These are phyloP conservation scores for Drosophila trapezifrons DNA, from an alignment of 1,140 invertebrate species.

Conservation along the genomic window DNA sequence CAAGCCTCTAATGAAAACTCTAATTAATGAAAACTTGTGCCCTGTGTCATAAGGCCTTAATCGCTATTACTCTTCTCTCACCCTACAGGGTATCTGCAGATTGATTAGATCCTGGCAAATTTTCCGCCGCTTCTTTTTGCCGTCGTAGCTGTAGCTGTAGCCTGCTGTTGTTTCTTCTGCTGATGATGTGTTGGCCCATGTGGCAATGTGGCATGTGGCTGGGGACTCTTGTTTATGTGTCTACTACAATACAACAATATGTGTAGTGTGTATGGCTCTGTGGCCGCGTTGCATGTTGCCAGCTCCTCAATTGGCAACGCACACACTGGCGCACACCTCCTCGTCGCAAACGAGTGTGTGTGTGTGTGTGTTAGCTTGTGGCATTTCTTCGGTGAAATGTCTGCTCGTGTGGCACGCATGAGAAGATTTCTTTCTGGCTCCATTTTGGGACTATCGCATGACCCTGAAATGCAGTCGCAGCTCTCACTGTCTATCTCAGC, in stretches of 20 bases:
- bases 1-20: no score
- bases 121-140: not conserved
- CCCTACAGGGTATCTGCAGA: not conserved
- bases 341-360: not conserved
- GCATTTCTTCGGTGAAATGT: constrained; percentile 45
- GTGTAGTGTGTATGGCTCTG: not conserved
- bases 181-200: constrained; percentile 37
- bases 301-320: constrained; percentile 24
- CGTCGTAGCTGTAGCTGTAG: not conserved
- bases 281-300: constrained; percentile 19
- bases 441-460: constrained; percentile 36
- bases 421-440: constrained; percentile 46
- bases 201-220: constrained; percentile 38
- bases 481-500: constrained; percentile 1
- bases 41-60: no score
- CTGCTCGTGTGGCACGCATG: constrained; percentile 42
- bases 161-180: constrained; percentile 13
- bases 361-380: constrained; percentile 25
- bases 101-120: not conserved
- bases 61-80: no score
- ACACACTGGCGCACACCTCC: not conserved
- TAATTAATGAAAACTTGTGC: no score
- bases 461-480: constrained; percentile 41
- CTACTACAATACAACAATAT: constrained; percentile 16
- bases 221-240: constrained; percentile 40